Conservation (phyloP, 2,113 vertebrate species). For the Machaerirhynchus nigripectus region DNA sequence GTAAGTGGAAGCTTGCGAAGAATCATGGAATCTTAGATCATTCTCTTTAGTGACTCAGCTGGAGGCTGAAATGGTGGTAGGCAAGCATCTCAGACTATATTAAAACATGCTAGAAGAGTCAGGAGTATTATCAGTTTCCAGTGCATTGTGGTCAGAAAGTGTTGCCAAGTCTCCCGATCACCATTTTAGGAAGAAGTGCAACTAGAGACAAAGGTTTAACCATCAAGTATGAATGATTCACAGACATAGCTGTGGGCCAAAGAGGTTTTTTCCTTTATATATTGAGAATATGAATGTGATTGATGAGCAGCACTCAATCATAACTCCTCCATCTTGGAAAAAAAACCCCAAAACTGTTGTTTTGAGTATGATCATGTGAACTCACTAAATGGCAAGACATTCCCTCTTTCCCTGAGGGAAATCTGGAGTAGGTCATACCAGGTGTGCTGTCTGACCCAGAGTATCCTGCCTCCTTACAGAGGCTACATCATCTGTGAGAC, state of each 20-base stretch:
- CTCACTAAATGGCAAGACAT: background rate
- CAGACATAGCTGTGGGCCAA: background rate
- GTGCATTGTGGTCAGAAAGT: background rate
- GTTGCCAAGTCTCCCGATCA: background rate
- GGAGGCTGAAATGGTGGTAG: background rate
- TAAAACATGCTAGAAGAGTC: background rate
- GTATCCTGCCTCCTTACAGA: background rate
- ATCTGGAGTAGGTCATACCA: background rate
- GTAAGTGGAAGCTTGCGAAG: background rate
- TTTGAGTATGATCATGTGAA: background rate
- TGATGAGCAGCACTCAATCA: background rate
- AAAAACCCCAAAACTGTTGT: background rate
- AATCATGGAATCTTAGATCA: slow-evolving; percentile 3
- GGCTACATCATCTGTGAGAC: background rate
- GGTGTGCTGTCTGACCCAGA: background rate
- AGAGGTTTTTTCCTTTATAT: background rate
- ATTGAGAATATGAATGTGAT: background rate
- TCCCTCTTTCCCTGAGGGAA: background rate
- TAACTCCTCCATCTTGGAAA: background rate
- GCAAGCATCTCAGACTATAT: background rate
- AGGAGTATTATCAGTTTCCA: background rate
- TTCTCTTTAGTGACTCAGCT: slow-evolving; percentile 9
- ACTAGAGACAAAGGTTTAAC: background rate
- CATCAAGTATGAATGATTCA: background rate
- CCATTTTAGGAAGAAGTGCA: slow-evolving; percentile 19